Evolutionary conservation across 2,888 invertebrate species (phyloP).

Genomic region (Eudasyphora cyanicolor): DNA sequence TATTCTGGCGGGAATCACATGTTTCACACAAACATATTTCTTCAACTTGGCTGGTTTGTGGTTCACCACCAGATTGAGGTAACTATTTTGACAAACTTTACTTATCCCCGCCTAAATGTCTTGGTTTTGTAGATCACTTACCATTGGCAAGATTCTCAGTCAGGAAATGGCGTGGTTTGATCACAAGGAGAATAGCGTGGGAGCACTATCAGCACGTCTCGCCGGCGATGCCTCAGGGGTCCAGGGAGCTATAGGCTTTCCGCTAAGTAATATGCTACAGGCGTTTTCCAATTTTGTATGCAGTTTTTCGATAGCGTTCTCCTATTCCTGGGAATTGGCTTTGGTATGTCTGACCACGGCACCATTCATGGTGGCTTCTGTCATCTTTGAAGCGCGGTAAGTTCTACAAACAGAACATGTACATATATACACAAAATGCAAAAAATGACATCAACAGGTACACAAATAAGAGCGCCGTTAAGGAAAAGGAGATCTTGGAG

Average conservation of each 20-base stretch:
- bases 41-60: slow-evolving; percentile 89
- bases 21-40: slow-evolving; percentile 87
- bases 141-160: slow-evolving; percentile 85
- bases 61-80: slow-evolving; percentile 84
- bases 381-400: slow-evolving; percentile 83
- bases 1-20: slow-evolving; percentile 84
- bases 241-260: slow-evolving; percentile 87
- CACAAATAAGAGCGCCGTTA: slow-evolving; percentile 83
- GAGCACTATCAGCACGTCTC: slow-evolving; percentile 85
- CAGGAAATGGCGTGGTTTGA: slow-evolving; percentile 88
- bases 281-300: slow-evolving; percentile 84
- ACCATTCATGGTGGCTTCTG: slow-evolving; percentile 85
- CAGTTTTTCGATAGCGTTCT: slow-evolving; percentile 84
- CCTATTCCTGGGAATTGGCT: slow-evolving; percentile 87
- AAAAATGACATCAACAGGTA: slow-evolving; percentile 76
- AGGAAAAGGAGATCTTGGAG: slow-evolving; percentile 85
- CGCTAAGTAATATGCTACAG: slow-evolving; percentile 86
- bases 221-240: slow-evolving; percentile 88
- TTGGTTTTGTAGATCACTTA: slow-evolving; percentile 76
- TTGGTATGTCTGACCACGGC: slow-evolving; percentile 85
- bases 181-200: slow-evolving; percentile 84
- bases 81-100: not conserved
- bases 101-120: too few relatives aligned
- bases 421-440: slow-evolving; percentile 78
- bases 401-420: not conserved